These are phyloP conservation scores for Sebastolobus alascanus DNA, from an alignment of 2,797 vertebrate genomes.

Conservation along the genomic window DNA sequence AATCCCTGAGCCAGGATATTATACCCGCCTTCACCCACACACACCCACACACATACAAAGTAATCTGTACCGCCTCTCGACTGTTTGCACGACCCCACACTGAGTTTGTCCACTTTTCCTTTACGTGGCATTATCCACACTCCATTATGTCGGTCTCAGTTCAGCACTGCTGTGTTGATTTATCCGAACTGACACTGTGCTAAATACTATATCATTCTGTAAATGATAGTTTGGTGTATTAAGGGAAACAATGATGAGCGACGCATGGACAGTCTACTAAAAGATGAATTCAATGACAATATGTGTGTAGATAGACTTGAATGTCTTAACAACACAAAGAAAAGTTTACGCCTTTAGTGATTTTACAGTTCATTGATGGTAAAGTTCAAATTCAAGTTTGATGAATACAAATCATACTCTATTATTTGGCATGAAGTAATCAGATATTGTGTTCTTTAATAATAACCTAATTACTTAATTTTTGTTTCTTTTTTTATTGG, in stretches of 20 bases:
- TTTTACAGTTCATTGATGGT: not conserved
- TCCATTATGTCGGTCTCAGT: conserved; percentile 24
- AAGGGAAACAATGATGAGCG: not conserved
- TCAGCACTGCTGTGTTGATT: not conserved
- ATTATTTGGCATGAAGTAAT: not conserved
- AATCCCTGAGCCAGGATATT: conserved; percentile 78
- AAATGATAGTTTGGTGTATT: not conserved
- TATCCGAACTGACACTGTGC: not conserved
- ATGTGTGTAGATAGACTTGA: not conserved
- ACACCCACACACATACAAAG: conserved; percentile 16
- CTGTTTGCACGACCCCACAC: conserved; percentile 17
- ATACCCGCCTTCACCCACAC: conserved; percentile 35
- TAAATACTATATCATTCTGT: not conserved
- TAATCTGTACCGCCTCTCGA: conserved; percentile 18
- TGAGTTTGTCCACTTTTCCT: conserved; percentile 48
- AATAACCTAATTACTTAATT: not conserved
- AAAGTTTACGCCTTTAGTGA: not conserved
- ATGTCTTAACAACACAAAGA: not conserved
- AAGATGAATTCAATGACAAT: not conserved
- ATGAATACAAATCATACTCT: not conserved
- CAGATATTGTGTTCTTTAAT: not conserved
- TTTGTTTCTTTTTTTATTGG: not conserved
- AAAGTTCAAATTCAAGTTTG: not conserved
- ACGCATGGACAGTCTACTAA: not conserved
- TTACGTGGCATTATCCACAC: conserved; percentile 38